Base-by-base conservation (phyloP, 1,140 invertebrate species). In the Copidosoma floridanum region DNA sequence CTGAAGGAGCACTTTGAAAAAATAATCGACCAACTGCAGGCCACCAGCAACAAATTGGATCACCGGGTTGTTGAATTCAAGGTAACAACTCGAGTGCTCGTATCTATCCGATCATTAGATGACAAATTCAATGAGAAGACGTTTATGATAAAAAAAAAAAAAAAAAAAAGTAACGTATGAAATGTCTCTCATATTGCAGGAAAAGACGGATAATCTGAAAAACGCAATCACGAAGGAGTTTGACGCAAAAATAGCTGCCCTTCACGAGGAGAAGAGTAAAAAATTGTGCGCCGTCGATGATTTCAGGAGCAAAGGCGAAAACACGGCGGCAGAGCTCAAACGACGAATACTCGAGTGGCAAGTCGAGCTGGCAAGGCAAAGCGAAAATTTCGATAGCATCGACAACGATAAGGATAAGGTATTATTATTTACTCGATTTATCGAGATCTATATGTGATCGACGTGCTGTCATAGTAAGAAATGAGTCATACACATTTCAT, bases 11-110 rank as follows among this genome's bases (percentile, higher is more conserved):
- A 85, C 68, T 75, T 87, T 11, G 69, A 71, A n/a, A 73, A 78
- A 11, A 81, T 86, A 32, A 55, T 77, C 7, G 79, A 79, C 57
- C 82, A 85, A 68, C 69, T 86, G 16, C 79, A 82, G 35, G 78
- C 76, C 5, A 81, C 81, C 8, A 60, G 72, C 3, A 69, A 65
- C 56, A 75, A 78, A 54, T 73, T 86, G 2, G 74, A 81, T 40
- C 80, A 82, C 61, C 82, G 81, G 75, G 73, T 80, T n/a, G 78
- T 80, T 63, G 80, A 84, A 67, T 84, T 79, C 56, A 76, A 81
- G 75, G 83, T 83, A n/a, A 63, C 68, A 32, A 62, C 11, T 32
- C 16, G n/a, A n/a, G n/a, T n/a, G n/a, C n/a, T n/a, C n/a, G n/a
- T n/a, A n/a, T n/a, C n/a, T n/a, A n/a, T n/a, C n/a, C n/a, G n/a